These are phyloP conservation scores for Megalurothrips usitatus DNA, from an alignment of 2,888 invertebrate species.

Conservation along the genomic window DNA sequence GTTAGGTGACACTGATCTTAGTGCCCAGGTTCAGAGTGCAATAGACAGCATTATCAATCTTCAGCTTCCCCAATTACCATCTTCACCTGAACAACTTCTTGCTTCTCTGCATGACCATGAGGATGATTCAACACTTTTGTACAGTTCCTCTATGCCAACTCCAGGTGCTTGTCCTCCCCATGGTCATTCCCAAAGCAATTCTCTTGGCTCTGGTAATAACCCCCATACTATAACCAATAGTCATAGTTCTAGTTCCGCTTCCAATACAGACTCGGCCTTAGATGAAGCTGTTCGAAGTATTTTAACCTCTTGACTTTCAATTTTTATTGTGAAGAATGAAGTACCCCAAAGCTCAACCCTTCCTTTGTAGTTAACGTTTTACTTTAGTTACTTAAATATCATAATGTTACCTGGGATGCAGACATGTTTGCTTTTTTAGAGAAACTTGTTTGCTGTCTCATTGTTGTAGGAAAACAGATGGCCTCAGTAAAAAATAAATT, in stretches of 20 bases:
- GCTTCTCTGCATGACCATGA: constrained; percentile 6
- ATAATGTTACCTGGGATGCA: neutral
- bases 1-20: constrained; percentile 59
- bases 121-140: neutral
- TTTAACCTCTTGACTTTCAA: constrained; percentile 15
- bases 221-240: neutral
- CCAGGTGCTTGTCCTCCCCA: neutral
- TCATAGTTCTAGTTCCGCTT: neutral
- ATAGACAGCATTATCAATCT: constrained; percentile 73
- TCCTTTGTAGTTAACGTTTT: neutral
- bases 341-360: neutral
- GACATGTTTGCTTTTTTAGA: neutral
- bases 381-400: constrained; percentile 19
- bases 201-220: neutral
- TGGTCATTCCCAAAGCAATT: neutral
- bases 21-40: constrained; percentile 73
- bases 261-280: neutral
- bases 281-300: constrained; percentile 24
- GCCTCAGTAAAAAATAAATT: neutral
- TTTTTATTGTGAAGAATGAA: neutral
- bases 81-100: neutral
- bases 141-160: neutral
- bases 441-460: neutral
- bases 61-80: constrained; percentile 45
- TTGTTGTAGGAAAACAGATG: neutral